phyloP scores from a whole-genome alignment of 2,797 vertebrate genomes.

The Apogon talboti region DNA sequence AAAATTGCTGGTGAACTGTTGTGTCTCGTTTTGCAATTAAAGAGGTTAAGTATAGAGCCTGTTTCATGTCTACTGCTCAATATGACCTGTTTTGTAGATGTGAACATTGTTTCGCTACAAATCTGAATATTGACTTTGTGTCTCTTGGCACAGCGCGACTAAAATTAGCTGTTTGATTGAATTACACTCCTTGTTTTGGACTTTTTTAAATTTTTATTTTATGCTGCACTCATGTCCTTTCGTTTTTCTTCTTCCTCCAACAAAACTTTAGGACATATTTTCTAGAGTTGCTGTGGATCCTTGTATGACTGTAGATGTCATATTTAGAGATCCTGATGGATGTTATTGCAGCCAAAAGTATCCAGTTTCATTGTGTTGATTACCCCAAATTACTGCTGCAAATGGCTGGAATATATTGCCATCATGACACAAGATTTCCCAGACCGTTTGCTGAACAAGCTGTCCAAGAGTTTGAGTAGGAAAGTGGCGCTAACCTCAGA shows the following conservation, averaged over 20 bases:
- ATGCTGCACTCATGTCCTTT: not conserved
- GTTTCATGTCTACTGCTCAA: conserved; percentile 58
- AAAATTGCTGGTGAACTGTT: conserved; percentile 52
- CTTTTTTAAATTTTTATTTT: not conserved
- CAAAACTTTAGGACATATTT: not conserved
- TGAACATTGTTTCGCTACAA: conserved; percentile 45
- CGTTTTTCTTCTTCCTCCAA: not conserved
- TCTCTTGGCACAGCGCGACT: conserved; percentile 8
- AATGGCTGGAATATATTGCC: conserved; percentile 41
- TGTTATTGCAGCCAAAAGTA: conserved; percentile 38
- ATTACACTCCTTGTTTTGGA: conserved; percentile 27
- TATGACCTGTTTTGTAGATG: conserved; percentile 34
- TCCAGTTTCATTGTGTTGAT: conserved; percentile 56
- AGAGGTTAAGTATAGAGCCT: conserved; percentile 61
- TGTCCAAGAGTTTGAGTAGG: not conserved
- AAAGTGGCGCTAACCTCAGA: not conserved
- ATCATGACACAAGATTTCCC: conserved; percentile 26
- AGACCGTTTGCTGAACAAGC: conserved; percentile 21
- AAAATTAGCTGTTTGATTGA: conserved; percentile 15
- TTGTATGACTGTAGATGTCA: conserved; percentile 45
- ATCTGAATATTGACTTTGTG: conserved; percentile 21
- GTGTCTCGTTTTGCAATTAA: conserved; percentile 65
- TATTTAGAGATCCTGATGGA: conserved; percentile 55
- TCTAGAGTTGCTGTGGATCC: conserved; percentile 15
- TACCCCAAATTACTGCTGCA: conserved; percentile 47